phyloP scores from a whole-genome alignment of 2,888 invertebrate genomes.

The Athalia cordata region DNA sequence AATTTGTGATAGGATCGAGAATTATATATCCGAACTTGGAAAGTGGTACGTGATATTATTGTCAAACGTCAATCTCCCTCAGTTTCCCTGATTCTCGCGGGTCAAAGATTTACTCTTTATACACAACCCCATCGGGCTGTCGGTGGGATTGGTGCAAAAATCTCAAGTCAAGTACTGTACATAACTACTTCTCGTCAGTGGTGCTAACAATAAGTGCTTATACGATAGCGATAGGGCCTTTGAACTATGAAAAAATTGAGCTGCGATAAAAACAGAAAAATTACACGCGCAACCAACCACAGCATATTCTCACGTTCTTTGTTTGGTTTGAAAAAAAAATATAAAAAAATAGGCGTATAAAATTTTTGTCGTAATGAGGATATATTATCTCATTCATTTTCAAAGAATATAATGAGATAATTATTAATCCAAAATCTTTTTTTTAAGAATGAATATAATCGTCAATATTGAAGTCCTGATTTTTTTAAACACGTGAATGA shows the following conservation, averaged over 20 bases:
- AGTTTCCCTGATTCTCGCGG: not conserved
- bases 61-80: not conserved
- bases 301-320: slow-evolving; percentile 7
- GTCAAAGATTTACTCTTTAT: slow-evolving; percentile 54
- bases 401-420: no score
- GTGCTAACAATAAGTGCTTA: slow-evolving; percentile 24
- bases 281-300: not conserved
- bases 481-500: not conserved
- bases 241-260: slow-evolving; percentile 19
- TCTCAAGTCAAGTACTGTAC: slow-evolving; percentile 23
- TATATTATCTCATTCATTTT: no score
- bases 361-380: no score
- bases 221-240: slow-evolving; percentile 31
- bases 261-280: slow-evolving; percentile 47
- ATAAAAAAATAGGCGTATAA: no score
- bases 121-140: slow-evolving; percentile 51
- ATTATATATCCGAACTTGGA: slow-evolving; percentile 81
- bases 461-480: not conserved
- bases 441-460: no score
- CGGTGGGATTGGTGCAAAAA: slow-evolving; percentile 25
- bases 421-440: no score
- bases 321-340: slow-evolving; percentile 49
- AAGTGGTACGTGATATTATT: slow-evolving; percentile 77
- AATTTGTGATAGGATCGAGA: slow-evolving; percentile 81
- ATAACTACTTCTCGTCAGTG: slow-evolving; percentile 1